Percentiles rank a stretch among this genome's conserved stretches.
Evolutionary conservation across 1,140 invertebrate species (phyloP).

Genomic region (Leguminivora glycinivorella): DNA sequence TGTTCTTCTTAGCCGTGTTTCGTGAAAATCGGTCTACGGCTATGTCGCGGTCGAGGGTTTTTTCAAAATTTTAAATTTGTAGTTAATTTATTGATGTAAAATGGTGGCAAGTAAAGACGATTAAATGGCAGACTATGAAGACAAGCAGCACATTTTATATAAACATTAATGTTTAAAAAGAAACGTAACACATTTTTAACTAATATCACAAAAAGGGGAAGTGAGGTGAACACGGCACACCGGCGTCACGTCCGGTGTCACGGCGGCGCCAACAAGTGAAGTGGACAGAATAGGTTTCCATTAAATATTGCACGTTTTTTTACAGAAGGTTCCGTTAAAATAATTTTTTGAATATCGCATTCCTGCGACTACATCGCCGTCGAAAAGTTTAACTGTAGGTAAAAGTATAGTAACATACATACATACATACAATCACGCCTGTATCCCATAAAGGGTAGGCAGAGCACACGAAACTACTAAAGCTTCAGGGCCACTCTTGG

Average conservation of each 20-base stretch:
- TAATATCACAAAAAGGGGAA: neutral
- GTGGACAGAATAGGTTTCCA: constrained; percentile 77
- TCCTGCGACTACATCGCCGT: neutral
- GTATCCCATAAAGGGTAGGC: no score
- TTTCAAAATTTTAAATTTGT: no score
- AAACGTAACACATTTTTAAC: neutral
- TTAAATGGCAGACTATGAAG: no score
- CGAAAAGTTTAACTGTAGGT: neutral
- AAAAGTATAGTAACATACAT: neutral
- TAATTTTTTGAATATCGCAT: neutral
- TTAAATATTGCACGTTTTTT: constrained; percentile 35
- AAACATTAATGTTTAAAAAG: neutral
- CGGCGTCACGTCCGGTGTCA: constrained; percentile 70
- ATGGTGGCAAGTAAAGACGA: no score
- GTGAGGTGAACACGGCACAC: neutral
- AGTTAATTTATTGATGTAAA: no score
- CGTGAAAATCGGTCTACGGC: no score
- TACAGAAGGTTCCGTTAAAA: neutral
- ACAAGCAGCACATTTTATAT: no score
- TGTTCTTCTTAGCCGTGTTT: no score
- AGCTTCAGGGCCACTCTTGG: no score
- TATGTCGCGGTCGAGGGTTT: no score
- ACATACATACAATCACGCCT: no score
- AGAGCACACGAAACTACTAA: no score
- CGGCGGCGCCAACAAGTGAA: constrained; percentile 74